These are phyloP conservation scores for Tetrao urogallus DNA, from an alignment of 2,113 vertebrate genomes.

Conservation along the genomic window DNA sequence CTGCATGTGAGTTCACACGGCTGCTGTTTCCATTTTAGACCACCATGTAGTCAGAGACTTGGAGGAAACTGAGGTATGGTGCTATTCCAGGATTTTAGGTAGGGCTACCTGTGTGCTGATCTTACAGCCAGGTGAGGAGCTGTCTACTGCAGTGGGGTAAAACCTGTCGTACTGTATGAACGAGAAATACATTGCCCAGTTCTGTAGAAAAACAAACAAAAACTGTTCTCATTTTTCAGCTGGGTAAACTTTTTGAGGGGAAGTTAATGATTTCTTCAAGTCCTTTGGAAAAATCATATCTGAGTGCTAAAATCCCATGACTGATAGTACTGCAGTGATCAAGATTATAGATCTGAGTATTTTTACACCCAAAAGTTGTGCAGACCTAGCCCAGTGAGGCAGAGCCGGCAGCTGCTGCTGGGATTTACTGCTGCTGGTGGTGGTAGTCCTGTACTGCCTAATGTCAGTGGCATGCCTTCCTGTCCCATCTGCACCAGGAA, in stretches of 20 bases:
- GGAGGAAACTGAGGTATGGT: not conserved
- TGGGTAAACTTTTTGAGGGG: not conserved
- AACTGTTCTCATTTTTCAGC: not conserved
- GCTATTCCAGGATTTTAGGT: not conserved
- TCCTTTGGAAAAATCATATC: not conserved
- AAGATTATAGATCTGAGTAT: not conserved
- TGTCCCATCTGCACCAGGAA: not conserved
- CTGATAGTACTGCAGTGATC: not conserved
- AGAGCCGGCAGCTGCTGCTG: not conserved
- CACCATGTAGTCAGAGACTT: not conserved
- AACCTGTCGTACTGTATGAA: not conserved
- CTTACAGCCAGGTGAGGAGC: not conserved
- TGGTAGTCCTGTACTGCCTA: not conserved
- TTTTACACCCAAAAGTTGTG: not conserved
- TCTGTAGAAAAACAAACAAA: not conserved
- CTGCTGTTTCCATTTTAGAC: not conserved
- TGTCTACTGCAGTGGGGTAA: not conserved
- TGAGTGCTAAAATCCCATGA: not conserved
- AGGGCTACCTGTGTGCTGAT: not conserved
- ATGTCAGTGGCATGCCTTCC: not conserved
- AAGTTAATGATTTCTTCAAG: not conserved
- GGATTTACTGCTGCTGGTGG: not conserved
- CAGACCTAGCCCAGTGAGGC: not conserved
- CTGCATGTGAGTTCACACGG: accelerated
- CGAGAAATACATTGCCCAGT: not conserved